Conservation (phyloP, 2,113 vertebrate species). For the Bufo gargarizans region DNA sequence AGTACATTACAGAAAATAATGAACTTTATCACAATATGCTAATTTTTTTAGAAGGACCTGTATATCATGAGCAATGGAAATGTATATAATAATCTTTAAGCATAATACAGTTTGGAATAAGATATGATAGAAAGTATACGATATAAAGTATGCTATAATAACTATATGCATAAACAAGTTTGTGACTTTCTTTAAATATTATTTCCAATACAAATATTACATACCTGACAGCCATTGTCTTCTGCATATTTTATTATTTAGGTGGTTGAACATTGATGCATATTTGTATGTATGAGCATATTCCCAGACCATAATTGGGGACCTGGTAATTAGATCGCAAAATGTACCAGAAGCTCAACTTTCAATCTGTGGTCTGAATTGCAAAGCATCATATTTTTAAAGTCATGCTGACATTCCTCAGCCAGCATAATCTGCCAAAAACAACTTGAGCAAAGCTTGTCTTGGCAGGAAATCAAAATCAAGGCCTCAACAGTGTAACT, state of each 20-base stretch:
- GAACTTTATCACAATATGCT: too few relatives aligned
- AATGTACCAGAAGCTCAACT: slow-evolving; percentile 82
- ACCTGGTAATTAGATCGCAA: slow-evolving; percentile 82
- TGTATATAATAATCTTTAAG: too few relatives aligned
- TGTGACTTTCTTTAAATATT: background rate
- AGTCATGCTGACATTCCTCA: slow-evolving; percentile 97
- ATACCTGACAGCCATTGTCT: background rate
- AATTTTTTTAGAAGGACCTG: too few relatives aligned
- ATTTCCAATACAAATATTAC: background rate
- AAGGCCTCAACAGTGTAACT: slow-evolving; percentile 89
- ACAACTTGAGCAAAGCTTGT: slow-evolving; percentile 89
- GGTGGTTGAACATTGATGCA: slow-evolving; percentile 11
- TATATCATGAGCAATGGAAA: too few relatives aligned
- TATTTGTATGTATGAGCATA: slow-evolving; percentile 54
- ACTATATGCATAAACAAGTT: background rate
- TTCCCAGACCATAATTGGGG: slow-evolving; percentile 77
- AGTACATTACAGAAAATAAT: too few relatives aligned
- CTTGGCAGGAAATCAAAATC: slow-evolving; percentile 90
- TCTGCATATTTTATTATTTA: slow-evolving; percentile 7
- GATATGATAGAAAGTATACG: background rate
- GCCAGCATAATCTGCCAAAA: slow-evolving; percentile 88
- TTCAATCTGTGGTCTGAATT: slow-evolving; percentile 87
- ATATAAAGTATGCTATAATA: background rate
- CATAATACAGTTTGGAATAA: too few relatives aligned
- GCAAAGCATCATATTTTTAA: slow-evolving; percentile 92